phyloP scores from a whole-genome alignment of 92 coral and sea anemone species.

The Galaxea fascicularis region DNA sequence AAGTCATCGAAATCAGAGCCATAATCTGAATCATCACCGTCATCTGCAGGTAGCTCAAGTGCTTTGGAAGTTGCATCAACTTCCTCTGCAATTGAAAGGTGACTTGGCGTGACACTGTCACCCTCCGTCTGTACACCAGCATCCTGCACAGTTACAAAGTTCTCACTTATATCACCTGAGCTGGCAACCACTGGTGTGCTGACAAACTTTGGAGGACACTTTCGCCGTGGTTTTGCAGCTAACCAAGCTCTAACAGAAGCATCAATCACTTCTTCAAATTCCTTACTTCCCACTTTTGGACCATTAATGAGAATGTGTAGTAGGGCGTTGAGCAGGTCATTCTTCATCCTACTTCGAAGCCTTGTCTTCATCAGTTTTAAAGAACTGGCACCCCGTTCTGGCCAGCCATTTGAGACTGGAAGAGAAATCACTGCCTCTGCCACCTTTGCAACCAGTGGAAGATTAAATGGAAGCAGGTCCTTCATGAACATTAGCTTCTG shows the following conservation, averaged over 20 bases:
- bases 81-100: slow-evolving; percentile 36
- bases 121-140: slow-evolving; percentile 28
- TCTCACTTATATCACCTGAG: neutral
- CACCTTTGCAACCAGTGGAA: slow-evolving; percentile 39
- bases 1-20: slow-evolving; percentile 26
- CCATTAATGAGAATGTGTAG: slow-evolving; percentile 38
- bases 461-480: slow-evolving; percentile 40
- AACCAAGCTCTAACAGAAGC: slow-evolving; percentile 39
- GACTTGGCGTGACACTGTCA: slow-evolving; percentile 21
- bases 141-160: slow-evolving; percentile 21
- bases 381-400: slow-evolving; percentile 50
- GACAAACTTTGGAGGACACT: slow-evolving; percentile 34
- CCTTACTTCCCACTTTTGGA: slow-evolving; percentile 35
- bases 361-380: slow-evolving; percentile 43
- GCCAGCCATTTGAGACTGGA: slow-evolving; percentile 53
- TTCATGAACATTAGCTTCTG: slow-evolving; percentile 39
- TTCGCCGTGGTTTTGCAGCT: slow-evolving; percentile 24
- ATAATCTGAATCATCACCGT: slow-evolving; percentile 32
- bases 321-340: slow-evolving; percentile 36
- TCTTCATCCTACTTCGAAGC: slow-evolving; percentile 32
- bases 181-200: slow-evolving; percentile 28
- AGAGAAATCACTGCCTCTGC: slow-evolving; percentile 33
- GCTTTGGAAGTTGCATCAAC: slow-evolving; percentile 32
- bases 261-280: slow-evolving; percentile 21
- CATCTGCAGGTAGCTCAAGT: slow-evolving; percentile 30